Evolutionary conservation across 2,888 invertebrate genomes (phyloP), one percentile per base, ranked within the genome.

Genomic region (Abrostola tripartita): DNA sequence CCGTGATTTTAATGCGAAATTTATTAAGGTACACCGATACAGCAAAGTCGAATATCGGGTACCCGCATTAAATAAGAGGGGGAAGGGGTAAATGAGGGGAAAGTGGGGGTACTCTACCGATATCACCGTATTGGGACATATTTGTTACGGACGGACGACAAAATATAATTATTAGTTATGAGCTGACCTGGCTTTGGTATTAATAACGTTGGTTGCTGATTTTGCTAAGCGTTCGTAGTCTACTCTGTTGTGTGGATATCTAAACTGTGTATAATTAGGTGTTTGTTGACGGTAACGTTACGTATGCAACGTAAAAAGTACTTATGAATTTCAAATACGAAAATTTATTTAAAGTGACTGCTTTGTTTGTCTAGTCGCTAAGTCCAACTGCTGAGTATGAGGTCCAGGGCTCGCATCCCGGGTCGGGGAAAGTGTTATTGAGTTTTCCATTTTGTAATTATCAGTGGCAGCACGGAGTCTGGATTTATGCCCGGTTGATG

Each of bases 161-260:
- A 61, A 78, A 78, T 78, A 71, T 79, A 77, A 78, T 78, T 79
- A 79, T 77, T 73, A 78, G 77, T 76, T 78, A 78, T 66, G 73
- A 61, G 54, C 67, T 70, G 62, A 60, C 70, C 51, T 47, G 65
- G 68, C 65, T 62, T 55, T 65, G 67, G 61, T 73, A 71, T 69
- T 79, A 76, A 79, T 76, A 72, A 67, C 55, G 14, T 73, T 65
- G 56, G 60, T 37, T n/a, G 68, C 61, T 60, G 70, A 80, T 68
- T 72, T 67, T 61, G 72, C 69, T 66, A 77, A 74, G 65, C 63
- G 65, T 65, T 76, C 59, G 35, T 52, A 8, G 47, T 41, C 52
- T 61, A 65, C 65, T 52, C 57, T 61, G 57, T 55, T 5, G 44
- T 14, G 44, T 14, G 14, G 7, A 24, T 8, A 8, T 14, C 24